These are phyloP conservation scores for Procambarus clarkii DNA, from an alignment of 1,140 invertebrate species.

Conservation along the genomic window DNA sequence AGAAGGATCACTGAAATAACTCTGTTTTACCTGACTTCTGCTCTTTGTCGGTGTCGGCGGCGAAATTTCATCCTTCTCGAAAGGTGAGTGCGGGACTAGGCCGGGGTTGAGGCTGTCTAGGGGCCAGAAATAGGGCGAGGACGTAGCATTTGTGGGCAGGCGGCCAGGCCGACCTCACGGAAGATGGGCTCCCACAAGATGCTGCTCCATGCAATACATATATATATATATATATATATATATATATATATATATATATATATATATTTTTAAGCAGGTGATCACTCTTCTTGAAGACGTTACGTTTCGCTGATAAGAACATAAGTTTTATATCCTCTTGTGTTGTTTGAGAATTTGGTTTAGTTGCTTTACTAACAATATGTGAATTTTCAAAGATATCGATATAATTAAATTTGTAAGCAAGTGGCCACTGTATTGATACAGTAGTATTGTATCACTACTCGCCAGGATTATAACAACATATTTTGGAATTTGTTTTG, in stretches of 20 bases:
- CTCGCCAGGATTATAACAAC: no score
- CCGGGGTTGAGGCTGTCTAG: background rate
- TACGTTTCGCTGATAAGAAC: no score
- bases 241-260: background rate
- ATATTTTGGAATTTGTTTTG: no score
- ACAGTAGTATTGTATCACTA: no score
- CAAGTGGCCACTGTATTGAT: no score
- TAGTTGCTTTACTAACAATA: no score
- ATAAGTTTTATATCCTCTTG: no score
- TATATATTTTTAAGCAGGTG: background rate
- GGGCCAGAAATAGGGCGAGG: constrained; percentile 33
- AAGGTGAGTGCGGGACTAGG: constrained; percentile 19
- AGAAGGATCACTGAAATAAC: constrained; percentile 60
- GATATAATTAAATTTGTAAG: no score
- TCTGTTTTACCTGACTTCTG: constrained; percentile 30
- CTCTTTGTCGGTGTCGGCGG: constrained; percentile 38
- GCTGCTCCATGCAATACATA: background rate
- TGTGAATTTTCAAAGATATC: no score
- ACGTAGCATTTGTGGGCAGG: constrained; percentile 51
- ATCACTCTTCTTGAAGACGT: no score
- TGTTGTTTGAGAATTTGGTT: no score
- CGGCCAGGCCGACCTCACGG: background rate
- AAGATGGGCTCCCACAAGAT: background rate
- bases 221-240: background rate
- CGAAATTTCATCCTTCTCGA: constrained; percentile 50